Evolutionary conservation across 2,888 invertebrate species (phyloP).

Genomic region (Camptogramma bilineatum): DNA sequence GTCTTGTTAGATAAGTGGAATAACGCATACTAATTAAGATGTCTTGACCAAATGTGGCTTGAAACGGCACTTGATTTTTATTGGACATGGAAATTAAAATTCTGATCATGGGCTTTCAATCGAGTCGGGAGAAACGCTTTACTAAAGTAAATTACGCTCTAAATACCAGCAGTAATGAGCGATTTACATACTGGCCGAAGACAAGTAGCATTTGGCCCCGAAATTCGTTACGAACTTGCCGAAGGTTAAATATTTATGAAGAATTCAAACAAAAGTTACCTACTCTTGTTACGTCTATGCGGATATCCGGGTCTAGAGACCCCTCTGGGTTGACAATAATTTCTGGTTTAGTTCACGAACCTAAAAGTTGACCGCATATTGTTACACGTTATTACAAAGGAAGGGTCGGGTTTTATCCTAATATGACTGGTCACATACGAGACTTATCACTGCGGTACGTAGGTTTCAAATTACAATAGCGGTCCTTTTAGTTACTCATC

Average conservation of each 20-base stretch:
- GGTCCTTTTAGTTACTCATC: conserved; percentile 56
- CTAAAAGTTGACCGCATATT: conserved; percentile 62
- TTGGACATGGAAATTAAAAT: conserved; percentile 24
- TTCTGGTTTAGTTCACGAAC: conserved; percentile 55
- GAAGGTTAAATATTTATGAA: conserved; percentile 8
- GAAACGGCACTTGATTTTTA: conserved; percentile 15
- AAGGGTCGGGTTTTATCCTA: conserved; percentile 59
- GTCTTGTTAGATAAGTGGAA: not conserved
- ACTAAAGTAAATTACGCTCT: conserved; percentile 20
- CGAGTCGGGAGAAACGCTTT: conserved; percentile 17
- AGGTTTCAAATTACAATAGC: conserved; percentile 49
- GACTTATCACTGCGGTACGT: conserved; percentile 56
- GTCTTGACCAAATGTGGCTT: conserved; percentile 10
- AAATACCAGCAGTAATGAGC: conserved; percentile 27
- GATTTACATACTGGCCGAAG: conserved; percentile 28
- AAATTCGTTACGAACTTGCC: conserved; percentile 5
- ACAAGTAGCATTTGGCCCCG: conserved; percentile 11
- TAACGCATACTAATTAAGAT: conserved; percentile 1
- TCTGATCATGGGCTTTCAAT: conserved; percentile 14
- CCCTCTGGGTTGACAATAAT: conserved; percentile 49
- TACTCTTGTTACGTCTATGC: conserved; percentile 7
- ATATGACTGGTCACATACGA: conserved; percentile 61
- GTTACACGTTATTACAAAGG: conserved; percentile 60
- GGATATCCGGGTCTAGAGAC: conserved; percentile 28
- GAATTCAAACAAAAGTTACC: conserved; percentile 14